These are phyloP conservation scores for Myoxocephalus aenaeus DNA, from an alignment of 2,797 vertebrate species.

Conservation along the genomic window DNA sequence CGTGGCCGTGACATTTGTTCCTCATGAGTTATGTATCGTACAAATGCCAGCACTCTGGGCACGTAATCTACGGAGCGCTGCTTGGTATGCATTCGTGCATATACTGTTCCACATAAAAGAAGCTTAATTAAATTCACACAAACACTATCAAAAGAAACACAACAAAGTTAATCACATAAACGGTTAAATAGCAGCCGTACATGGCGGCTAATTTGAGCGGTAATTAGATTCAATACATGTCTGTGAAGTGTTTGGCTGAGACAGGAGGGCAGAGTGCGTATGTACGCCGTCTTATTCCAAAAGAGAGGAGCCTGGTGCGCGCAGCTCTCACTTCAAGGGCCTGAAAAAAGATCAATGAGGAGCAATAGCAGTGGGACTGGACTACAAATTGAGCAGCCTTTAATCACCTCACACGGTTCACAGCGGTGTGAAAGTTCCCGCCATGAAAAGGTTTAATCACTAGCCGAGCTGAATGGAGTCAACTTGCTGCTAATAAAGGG, in stretches of 20 bases:
- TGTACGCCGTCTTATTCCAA: slow-evolving; percentile 42
- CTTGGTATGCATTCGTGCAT: not conserved
- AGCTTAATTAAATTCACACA: slow-evolving; percentile 14
- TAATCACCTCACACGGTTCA: slow-evolving; percentile 81
- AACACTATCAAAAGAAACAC: slow-evolving; percentile 35
- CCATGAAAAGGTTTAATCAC: slow-evolving; percentile 82
- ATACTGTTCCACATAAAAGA: slow-evolving; percentile 13
- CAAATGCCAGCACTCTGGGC: not conserved
- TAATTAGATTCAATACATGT: slow-evolving; percentile 39
- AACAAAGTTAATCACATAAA: slow-evolving; percentile 28
- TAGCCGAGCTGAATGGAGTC: slow-evolving; percentile 75
- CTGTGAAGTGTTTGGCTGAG: slow-evolving; percentile 36
- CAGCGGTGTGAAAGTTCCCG: slow-evolving; percentile 75
- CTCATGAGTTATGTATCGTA: not conserved
- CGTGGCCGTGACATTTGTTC: not conserved
- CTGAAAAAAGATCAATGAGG: slow-evolving; percentile 75
- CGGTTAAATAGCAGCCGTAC: slow-evolving; percentile 17
- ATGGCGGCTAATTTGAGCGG: slow-evolving; percentile 45
- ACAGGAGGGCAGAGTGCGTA: slow-evolving; percentile 4
- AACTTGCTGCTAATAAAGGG: slow-evolving; percentile 72
- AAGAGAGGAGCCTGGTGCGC: slow-evolving; percentile 55
- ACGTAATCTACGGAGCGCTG: not conserved
- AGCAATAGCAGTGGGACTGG: slow-evolving; percentile 71
- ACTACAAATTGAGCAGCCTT: slow-evolving; percentile 75
- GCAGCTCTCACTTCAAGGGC: slow-evolving; percentile 71